Conservation (phyloP, 1,140 invertebrate genomes). For the Drosophila fuyamai region DNA sequence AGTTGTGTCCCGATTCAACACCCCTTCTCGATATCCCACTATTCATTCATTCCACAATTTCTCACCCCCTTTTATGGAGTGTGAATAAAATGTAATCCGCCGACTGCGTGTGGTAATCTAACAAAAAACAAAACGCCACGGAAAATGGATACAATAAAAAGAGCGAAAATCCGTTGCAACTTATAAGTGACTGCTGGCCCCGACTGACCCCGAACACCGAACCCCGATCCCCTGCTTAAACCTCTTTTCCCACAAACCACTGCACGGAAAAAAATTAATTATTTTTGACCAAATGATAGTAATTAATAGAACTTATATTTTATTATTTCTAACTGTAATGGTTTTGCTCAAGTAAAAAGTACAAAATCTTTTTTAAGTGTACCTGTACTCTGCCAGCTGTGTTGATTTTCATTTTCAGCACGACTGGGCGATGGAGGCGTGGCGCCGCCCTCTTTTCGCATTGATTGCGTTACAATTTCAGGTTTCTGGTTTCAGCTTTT, state of each 20-base stretch:
- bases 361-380: conserved; percentile 6
- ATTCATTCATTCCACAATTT: neutral
- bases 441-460: conserved; percentile 66
- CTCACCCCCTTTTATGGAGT: conserved; percentile 21
- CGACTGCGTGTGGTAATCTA: conserved; percentile 57
- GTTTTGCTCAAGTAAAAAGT: neutral
- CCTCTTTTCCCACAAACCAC: conserved; percentile 3
- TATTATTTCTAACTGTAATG: neutral
- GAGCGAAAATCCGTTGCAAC: conserved; percentile 24
- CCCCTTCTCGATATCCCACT: neutral
- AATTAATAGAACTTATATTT: neutral
- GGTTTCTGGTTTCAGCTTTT: conserved; percentile 70
- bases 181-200: conserved; percentile 42
- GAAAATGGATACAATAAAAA: conserved; percentile 29
- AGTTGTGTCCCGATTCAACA: conserved; percentile 39
- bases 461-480: conserved; percentile 84
- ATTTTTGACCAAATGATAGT: neutral
- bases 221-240: neutral
- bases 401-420: conserved; percentile 82
- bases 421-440: conserved; percentile 54
- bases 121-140: conserved; percentile 22
- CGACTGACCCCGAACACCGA: conserved; percentile 22
- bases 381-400: conserved; percentile 51
- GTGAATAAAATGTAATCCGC: conserved; percentile 73
- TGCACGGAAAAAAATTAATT: conserved; percentile 4